A percentile compares a stretch with the other conserved stretches of the same genome.
These are phyloP conservation scores for Rhea americana DNA, from an alignment of 2,113 vertebrate species.

Conservation along the genomic window DNA sequence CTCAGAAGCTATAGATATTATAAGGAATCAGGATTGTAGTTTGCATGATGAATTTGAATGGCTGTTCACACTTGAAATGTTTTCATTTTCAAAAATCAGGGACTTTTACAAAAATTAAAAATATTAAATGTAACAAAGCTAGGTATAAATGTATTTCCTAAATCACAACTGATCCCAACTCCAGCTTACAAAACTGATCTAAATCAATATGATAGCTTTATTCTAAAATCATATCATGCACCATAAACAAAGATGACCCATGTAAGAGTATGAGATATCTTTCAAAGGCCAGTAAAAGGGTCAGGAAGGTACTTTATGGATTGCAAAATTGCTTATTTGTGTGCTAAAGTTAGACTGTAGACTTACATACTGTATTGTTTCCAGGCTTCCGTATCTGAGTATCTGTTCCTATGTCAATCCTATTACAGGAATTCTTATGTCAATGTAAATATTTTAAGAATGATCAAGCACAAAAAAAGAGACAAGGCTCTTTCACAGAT, in stretches of 20 bases:
- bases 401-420: not conserved
- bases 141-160: not conserved
- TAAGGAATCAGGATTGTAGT: not conserved
- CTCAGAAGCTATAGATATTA: not conserved
- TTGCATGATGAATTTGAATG: not conserved
- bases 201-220: not conserved
- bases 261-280: not conserved
- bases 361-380: not conserved
- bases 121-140: not conserved
- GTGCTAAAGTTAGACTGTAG: not conserved
- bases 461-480: rapidly evolving
- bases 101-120: not conserved
- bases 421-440: not conserved
- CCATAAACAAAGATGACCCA: not conserved
- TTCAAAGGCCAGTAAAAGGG: not conserved
- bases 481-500: not conserved
- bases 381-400: not conserved
- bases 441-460: not conserved
- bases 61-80: not conserved
- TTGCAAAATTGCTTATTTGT: not conserved
- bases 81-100: not conserved
- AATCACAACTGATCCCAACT: not conserved
- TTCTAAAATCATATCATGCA: not conserved
- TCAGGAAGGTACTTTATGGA: not conserved
- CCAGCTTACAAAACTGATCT: not conserved